These are phyloP conservation scores for Barbus barbus DNA, from an alignment of 2,113 vertebrate species.

Conservation along the genomic window DNA sequence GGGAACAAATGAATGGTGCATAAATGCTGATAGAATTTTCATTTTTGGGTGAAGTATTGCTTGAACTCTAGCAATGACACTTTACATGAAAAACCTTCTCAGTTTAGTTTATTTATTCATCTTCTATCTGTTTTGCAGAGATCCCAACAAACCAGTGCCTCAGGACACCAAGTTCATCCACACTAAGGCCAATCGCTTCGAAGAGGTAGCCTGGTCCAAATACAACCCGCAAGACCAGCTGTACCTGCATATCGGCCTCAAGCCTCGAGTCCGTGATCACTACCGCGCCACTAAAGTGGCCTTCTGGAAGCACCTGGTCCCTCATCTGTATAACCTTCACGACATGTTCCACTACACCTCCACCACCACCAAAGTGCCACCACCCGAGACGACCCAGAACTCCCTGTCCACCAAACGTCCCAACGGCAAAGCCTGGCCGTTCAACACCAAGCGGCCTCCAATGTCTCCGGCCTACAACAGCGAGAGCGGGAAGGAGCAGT, in stretches of 20 bases:
- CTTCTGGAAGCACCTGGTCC: slow-evolving; percentile 99
- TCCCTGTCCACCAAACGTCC: slow-evolving; percentile 91
- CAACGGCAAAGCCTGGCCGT: slow-evolving; percentile 86
- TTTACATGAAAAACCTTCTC: background rate
- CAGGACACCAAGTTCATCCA: slow-evolving; percentile 99
- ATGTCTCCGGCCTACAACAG: slow-evolving; percentile 94
- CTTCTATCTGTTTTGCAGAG: slow-evolving; percentile 72
- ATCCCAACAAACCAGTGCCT: slow-evolving; percentile 97
- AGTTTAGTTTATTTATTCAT: background rate
- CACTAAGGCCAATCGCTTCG: slow-evolving; percentile 98
- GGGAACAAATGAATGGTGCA: background rate
- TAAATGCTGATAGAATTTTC: too few relatives aligned
- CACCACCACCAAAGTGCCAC: slow-evolving; percentile 97
- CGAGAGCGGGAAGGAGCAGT: slow-evolving; percentile 85
- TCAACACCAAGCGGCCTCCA: slow-evolving; percentile 92
- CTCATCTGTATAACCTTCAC: slow-evolving; percentile 96
- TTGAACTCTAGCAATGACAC: background rate
- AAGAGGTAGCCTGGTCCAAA: slow-evolving; percentile 99
- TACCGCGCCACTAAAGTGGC: slow-evolving; percentile 99
- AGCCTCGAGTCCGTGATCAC: slow-evolving; percentile 95
- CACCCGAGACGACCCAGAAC: slow-evolving; percentile 92
- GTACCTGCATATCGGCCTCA: slow-evolving; percentile 97
- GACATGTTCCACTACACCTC: slow-evolving; percentile 99
- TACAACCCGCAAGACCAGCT: slow-evolving; percentile 98
- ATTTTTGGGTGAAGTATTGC: background rate